Conservation (phyloP, 1,140 invertebrate species). For the Probaryconus sp. region DNA sequence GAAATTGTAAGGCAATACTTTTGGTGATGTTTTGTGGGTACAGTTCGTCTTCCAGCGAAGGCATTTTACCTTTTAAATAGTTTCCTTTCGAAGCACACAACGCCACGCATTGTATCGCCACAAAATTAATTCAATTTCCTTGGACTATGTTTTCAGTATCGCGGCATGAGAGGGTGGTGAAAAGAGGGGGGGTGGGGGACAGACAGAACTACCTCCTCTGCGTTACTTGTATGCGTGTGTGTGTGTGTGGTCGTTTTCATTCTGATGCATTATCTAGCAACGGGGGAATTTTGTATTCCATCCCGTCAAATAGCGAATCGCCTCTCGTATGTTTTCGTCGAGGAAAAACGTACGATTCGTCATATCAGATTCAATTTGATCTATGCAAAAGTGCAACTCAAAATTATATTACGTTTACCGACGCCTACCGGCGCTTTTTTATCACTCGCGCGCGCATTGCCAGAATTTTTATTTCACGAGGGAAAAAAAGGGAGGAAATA, state of each 20-base stretch:
- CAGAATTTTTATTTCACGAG: no score
- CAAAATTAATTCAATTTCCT: slow-evolving; percentile 53
- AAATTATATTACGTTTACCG: no score
- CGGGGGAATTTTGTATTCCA: slow-evolving; percentile 26
- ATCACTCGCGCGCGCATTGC: no score
- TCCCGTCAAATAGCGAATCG: slow-evolving; percentile 22
- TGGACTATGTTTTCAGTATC: slow-evolving; percentile 34
- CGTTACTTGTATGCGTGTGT: no score
- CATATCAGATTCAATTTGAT: no score
- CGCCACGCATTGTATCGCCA: slow-evolving; percentile 20
- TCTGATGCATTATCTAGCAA: slow-evolving; percentile 45
- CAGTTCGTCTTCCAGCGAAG: no score
- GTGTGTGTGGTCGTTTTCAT: slow-evolving; percentile 16
- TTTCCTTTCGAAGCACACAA: slow-evolving; percentile 4
- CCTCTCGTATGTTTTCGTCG: slow-evolving; percentile 25
- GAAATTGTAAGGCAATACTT: slow-evolving; percentile 12
- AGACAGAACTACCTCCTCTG: neutral
- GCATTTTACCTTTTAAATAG: slow-evolving; percentile 14
- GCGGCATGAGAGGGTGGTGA: no score
- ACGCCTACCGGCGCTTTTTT: no score
- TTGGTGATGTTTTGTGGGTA: neutral
- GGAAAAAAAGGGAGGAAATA: no score
- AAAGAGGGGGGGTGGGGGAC: neutral
- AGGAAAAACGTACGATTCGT: no score
- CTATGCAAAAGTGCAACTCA: no score